phyloP scores from a whole-genome alignment of 2,797 vertebrate genomes.

The Phoxinus dragarum region DNA sequence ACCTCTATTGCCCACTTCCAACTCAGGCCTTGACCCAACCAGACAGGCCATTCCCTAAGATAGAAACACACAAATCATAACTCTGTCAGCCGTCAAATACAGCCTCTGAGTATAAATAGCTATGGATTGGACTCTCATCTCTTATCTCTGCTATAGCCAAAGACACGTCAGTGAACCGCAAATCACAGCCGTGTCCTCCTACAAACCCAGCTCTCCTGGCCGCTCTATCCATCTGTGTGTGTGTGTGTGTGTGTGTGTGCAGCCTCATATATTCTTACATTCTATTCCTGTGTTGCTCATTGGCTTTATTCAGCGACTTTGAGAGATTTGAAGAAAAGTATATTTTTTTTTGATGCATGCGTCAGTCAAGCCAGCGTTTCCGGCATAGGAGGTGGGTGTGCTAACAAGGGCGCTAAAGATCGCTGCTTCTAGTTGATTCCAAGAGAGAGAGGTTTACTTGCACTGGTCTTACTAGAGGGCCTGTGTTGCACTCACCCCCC shows the following conservation, averaged over 20 bases:
- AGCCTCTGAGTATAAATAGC: conserved; percentile 57
- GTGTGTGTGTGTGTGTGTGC: conserved; percentile 13
- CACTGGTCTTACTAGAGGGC: not conserved
- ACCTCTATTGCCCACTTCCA: conserved; percentile 23
- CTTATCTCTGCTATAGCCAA: conserved; percentile 53
- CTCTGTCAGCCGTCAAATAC: conserved; percentile 65
- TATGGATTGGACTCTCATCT: conserved; percentile 43
- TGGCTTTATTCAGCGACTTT: conserved; percentile 15
- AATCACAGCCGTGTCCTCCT: conserved; percentile 51
- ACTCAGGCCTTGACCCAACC: conserved; percentile 55
- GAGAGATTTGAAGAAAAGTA: not conserved
- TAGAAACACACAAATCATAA: conserved; percentile 75
- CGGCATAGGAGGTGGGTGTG: not conserved
- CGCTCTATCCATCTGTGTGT: not conserved
- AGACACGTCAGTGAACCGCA: conserved; percentile 51
- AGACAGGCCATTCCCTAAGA: conserved; percentile 60
- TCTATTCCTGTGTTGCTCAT: conserved; percentile 10
- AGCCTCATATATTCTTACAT: conserved; percentile 5
- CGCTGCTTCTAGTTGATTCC: not conserved
- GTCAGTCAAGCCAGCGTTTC: not conserved
- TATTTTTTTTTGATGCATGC: conserved; percentile 22
- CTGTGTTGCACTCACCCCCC: not conserved
- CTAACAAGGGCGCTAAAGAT: not conserved
- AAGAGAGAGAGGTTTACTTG: not conserved
- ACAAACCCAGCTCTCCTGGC: conserved; percentile 37